Evolutionary conservation across 1,140 invertebrate genomes (phyloP).

Genomic region (Drosophila parabipectinata): DNA sequence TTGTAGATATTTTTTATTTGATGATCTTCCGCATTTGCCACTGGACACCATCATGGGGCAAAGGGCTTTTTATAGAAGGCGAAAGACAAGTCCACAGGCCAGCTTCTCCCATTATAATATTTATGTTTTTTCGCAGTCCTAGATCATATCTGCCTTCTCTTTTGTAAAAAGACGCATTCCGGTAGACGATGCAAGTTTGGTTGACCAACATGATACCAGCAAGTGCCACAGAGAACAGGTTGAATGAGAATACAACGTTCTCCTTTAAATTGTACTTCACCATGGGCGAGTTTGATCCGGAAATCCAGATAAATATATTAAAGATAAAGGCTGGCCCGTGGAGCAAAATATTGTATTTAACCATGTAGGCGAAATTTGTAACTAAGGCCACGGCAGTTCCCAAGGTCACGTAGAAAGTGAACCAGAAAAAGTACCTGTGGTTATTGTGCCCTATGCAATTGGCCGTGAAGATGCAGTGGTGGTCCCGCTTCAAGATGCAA

Average conservation of each 20-base stretch:
- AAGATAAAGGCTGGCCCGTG: not conserved
- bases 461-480: conserved; percentile 96
- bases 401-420: conserved; percentile 91
- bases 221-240: not conserved
- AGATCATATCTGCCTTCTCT: not conserved
- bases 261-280: not conserved
- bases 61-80: conserved; percentile 13
- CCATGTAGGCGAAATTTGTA: conserved; percentile 72
- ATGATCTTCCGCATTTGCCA: not conserved
- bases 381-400: conserved; percentile 87
- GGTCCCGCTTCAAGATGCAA: conserved; percentile 96
- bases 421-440: conserved; percentile 93
- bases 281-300: not conserved
- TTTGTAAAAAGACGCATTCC: not conserved
- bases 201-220: not conserved
- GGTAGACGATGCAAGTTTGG: not conserved
- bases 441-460: conserved; percentile 96
- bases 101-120: conserved; percentile 8
- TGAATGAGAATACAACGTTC: not conserved
- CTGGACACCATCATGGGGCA: conserved; percentile 21
- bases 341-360: not conserved
- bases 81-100: conserved; percentile 13
- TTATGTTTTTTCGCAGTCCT: conserved; percentile 2
- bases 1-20: not conserved
- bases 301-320: not conserved